These are phyloP conservation scores for Onychorhynchus coronatus DNA, from an alignment of 2,113 vertebrate genomes.

Conservation along the genomic window DNA sequence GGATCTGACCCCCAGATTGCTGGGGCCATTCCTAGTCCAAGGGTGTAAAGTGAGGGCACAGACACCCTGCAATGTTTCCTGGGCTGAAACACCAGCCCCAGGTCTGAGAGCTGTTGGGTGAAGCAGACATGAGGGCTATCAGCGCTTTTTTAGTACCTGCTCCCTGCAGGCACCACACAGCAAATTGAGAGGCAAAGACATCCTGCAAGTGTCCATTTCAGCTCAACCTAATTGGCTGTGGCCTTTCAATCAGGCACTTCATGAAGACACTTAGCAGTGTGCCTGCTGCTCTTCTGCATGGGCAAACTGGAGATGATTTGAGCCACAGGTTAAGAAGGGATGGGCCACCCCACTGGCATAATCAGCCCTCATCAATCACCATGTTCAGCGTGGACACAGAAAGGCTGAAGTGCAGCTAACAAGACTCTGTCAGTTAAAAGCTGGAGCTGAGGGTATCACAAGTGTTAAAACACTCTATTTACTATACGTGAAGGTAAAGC, in stretches of 20 bases:
- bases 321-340: not conserved
- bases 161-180: not conserved
- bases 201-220: constrained; percentile 28
- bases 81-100: rapidly evolving
- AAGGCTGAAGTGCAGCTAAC: constrained; percentile 31
- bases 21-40: not conserved
- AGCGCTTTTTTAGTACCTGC: not conserved
- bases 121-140: not conserved
- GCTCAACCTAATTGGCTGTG: constrained; percentile 48
- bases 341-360: constrained; percentile 17
- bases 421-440: constrained; percentile 32
- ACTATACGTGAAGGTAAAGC: constrained; percentile 25
- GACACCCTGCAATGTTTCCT: rapidly evolving
- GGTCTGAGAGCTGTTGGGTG: not conserved
- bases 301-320: constrained; percentile 30
- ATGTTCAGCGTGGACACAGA: not conserved
- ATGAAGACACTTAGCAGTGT: constrained; percentile 20
- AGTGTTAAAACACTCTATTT: constrained; percentile 56
- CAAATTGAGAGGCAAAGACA: not conserved
- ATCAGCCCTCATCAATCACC: constrained; percentile 43
- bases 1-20: not conserved
- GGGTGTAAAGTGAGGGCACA: not conserved
- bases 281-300: constrained; percentile 50
- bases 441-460: constrained; percentile 14
- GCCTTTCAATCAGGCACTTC: constrained; percentile 54